Conservation (phyloP, 2,888 invertebrate genomes). For the Tenthredo distinguenda region DNA sequence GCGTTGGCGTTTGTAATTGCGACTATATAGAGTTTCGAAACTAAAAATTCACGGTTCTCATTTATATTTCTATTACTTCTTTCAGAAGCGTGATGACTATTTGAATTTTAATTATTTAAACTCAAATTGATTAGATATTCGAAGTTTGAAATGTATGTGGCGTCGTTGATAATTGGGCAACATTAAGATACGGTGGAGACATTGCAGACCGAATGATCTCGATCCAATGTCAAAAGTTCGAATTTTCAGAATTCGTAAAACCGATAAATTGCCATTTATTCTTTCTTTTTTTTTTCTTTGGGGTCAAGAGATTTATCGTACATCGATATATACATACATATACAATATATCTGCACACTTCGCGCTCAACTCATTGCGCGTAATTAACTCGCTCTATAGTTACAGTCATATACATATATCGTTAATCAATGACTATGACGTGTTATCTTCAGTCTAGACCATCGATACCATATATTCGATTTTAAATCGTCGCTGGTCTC, state of each 20-base stretch:
- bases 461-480: neutral
- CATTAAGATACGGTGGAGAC: neutral
- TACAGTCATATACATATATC: neutral
- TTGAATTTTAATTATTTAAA: neutral
- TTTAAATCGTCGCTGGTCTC: neutral
- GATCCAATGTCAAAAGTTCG: constrained; percentile 20
- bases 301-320: constrained; percentile 33
- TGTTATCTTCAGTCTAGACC: constrained; percentile 5
- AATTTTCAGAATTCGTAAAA: neutral
- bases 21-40: neutral
- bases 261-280: constrained; percentile 5
- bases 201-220: constrained; percentile 28
- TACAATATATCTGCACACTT: neutral
- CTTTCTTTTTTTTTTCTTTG: neutral
- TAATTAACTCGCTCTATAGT: neutral
- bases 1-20: neutral
- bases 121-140: neutral
- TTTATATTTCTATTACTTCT: neutral
- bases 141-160: neutral
- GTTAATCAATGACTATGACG: neutral
- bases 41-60: neutral
- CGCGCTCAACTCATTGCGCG: neutral
- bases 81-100: neutral
- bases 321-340: neutral
- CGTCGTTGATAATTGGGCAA: neutral